Percentiles rank a stretch among this genome's conserved stretches.
Conservation (phyloP, 1,140 invertebrate species). For the Ceratosolen solmsi region DNA sequence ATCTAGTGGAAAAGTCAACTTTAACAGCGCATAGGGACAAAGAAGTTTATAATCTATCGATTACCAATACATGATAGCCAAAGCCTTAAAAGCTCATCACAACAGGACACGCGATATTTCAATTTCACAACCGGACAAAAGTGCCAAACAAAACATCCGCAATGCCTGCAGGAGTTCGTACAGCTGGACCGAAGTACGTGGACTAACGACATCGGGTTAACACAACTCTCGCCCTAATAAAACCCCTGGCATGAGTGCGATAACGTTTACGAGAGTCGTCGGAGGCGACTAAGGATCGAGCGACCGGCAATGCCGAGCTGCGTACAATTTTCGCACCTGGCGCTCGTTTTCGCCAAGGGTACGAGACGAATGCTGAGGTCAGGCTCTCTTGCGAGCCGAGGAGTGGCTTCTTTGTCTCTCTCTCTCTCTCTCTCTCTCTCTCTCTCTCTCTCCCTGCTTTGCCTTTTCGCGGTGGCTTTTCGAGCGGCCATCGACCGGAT, state of each 20-base stretch:
- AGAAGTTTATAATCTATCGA: too few relatives aligned
- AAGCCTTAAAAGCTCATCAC: too few relatives aligned
- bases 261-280: background rate
- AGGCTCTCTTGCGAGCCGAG: background rate
- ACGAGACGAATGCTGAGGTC: background rate
- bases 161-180: too few relatives aligned
- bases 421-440: background rate
- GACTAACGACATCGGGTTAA: too few relatives aligned
- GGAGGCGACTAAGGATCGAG: background rate
- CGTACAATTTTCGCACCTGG: background rate
- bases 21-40: too few relatives aligned
- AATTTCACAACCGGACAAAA: too few relatives aligned
- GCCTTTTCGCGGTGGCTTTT: constrained; percentile 26
- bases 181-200: too few relatives aligned
- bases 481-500: constrained; percentile 17
- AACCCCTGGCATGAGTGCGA: background rate
- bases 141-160: too few relatives aligned
- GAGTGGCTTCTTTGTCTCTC: background rate
- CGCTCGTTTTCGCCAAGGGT: background rate
- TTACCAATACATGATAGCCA: too few relatives aligned
- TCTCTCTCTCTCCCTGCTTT: constrained; percentile 17
- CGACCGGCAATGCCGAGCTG: background rate
- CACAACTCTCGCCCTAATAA: constrained; percentile 10
- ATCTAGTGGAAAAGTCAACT: too few relatives aligned
- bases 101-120: too few relatives aligned